Base-by-base conservation (phyloP, 2,888 invertebrate species). In the Steromphala cineraria region DNA sequence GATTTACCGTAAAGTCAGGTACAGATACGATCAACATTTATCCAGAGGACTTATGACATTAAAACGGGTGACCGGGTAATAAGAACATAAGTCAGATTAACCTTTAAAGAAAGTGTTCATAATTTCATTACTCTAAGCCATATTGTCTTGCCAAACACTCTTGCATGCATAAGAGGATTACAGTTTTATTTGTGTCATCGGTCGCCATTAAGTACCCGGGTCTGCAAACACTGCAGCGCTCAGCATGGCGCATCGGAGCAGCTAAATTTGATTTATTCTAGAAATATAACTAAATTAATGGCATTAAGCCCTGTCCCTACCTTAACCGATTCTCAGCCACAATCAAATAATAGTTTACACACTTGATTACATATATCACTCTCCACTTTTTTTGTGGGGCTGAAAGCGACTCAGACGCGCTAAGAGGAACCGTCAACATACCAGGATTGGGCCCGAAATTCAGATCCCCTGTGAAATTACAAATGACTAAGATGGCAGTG, bases 311-410 rank as follows among this genome's bases (percentile, higher is more conserved):
- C 56, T 36, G 28, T 28, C 71, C 40, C 71, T 71, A 71, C 71
- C 36, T 36, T 19, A 36, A 36, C 31, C 71, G 71, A 36, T 19
- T 71, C n/a, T 36, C 40, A 40, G 17, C 31, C 28, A 71, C 71
- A 71, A 71, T 40, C 71, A 71, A 71, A 71, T 71, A 71, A 71
- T 71, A 71, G 71, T 71, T 71, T 71, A 71, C 71, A 71, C 71
- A 71, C 36, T n/a, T 36, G 71, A 71, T 71, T 71, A 71, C 71
- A 71, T 71, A 71, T 71, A 71, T 71, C 71, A 71, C 71, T 71
- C 71, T 40, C 40, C 15, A 71, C n/a, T 4, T 36, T 36, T 71
- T 71, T 71, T 71, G n/a, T 15, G n/a, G 40, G 71, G 15, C 71
- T 56, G 71, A 40, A 71, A 71, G 19, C 24, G 36, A 36, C 36